phyloP scores from a whole-genome alignment of 2,888 invertebrate species.

The Cerceris ruficornis region DNA sequence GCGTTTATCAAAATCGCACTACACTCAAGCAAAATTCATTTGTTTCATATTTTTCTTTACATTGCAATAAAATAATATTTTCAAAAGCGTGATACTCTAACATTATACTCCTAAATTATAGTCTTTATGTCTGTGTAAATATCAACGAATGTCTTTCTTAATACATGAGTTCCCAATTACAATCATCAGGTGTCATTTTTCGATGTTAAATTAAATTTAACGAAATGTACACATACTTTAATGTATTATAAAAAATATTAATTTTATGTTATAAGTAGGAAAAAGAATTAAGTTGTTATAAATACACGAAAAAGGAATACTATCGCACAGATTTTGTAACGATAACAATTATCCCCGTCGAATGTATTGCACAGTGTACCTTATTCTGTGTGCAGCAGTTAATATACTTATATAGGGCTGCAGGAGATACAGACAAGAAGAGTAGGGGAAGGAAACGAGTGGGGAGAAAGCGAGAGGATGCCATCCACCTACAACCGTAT shows the following conservation, averaged over 20 bases:
- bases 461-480: constrained; percentile 68
- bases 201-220: no score
- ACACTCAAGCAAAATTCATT: no score
- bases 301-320: no score
- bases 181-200: no score
- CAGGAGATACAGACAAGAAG: not conserved
- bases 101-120: no score
- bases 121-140: no score
- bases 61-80: no score
- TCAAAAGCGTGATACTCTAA: no score
- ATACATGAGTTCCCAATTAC: no score
- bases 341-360: not conserved
- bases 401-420: not conserved
- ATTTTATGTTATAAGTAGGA: not conserved
- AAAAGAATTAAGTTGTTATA: not conserved
- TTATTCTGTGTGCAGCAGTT: not conserved
- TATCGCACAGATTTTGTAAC: not conserved
- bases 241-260: not conserved
- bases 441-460: constrained; percentile 2
- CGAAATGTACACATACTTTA: not conserved
- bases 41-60: no score
- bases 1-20: no score
- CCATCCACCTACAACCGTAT: constrained; percentile 79
- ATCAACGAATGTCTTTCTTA: no score
- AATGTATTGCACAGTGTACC: not conserved